Evolutionary conservation across 2,888 invertebrate genomes (phyloP).

Genomic region (Agrochola circellaris): DNA sequence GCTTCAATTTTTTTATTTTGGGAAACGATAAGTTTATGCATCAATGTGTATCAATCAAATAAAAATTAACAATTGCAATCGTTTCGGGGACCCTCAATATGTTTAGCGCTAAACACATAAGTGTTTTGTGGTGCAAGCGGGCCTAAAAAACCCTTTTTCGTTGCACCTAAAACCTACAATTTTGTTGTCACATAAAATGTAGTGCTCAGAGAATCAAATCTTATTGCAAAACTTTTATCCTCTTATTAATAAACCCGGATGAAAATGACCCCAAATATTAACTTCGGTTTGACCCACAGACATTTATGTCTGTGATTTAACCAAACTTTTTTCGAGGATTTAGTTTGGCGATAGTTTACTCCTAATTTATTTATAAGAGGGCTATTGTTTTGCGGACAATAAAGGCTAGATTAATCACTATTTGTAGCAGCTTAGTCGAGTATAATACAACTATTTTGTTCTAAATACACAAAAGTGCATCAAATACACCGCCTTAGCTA

Average conservation of each 20-base stretch:
- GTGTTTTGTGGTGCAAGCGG: not conserved
- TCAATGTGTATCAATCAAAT: too few species aligned
- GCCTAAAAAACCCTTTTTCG: not conserved
- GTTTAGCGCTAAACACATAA: not conserved
- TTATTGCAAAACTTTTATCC: not conserved
- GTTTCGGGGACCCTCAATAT: not conserved
- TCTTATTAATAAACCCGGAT: not conserved
- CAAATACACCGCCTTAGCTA: conserved; percentile 11
- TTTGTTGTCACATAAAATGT: not conserved
- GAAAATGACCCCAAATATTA: not conserved
- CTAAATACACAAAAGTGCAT: conserved; percentile 19
- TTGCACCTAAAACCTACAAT: not conserved
- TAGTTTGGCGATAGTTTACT: not conserved
- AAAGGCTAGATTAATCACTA: not conserved
- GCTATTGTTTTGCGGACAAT: not conserved
- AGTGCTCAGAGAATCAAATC: not conserved
- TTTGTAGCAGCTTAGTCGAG: conserved; percentile 15
- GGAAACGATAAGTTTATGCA: too few species aligned
- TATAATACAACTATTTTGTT: conserved; percentile 28
- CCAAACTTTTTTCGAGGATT: not conserved
- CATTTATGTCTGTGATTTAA: too few species aligned
- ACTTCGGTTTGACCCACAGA: too few species aligned
- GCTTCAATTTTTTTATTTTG: too few species aligned
- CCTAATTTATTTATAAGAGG: not conserved
- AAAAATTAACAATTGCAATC: too few species aligned